Percentiles rank a stretch among this genome's conserved stretches.
phyloP scores from a whole-genome alignment of 2,888 invertebrate species.

The Hirtodrosophila confusa region DNA sequence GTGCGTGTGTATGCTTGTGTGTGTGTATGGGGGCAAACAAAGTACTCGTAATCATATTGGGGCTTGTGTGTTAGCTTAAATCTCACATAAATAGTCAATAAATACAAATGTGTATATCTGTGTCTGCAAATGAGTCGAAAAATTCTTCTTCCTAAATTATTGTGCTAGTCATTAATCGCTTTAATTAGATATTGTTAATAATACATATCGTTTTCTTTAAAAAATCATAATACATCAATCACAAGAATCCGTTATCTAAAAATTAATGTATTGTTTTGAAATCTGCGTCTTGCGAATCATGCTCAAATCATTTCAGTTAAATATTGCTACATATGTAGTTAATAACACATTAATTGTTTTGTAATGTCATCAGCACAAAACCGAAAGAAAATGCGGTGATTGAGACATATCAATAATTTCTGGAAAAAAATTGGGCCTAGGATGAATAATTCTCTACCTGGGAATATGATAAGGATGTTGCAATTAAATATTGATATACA shows the following conservation, averaged over 20 bases:
- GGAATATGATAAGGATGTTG: too few species aligned
- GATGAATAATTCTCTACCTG: too few species aligned
- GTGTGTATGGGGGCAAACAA: neutral
- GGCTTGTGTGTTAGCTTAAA: slow-evolving; percentile 15
- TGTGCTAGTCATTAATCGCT: slow-evolving; percentile 64
- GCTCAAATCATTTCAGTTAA: slow-evolving; percentile 1
- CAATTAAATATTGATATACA: too few species aligned
- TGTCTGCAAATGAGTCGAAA: slow-evolving; percentile 54
- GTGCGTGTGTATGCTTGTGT: neutral
- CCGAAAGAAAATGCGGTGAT: neutral
- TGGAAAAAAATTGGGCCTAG: too few species aligned
- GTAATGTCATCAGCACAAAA: slow-evolving; percentile 2
- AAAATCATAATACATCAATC: slow-evolving; percentile 30
- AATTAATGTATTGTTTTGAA: slow-evolving; percentile 1
- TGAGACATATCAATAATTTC: too few species aligned
- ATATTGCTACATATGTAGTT: slow-evolving; percentile 9
- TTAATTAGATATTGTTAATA: slow-evolving; percentile 33
- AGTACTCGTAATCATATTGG: slow-evolving; percentile 7
- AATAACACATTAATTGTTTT: slow-evolving; percentile 42
- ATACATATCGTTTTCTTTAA: neutral
- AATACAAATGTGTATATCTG: slow-evolving; percentile 13
- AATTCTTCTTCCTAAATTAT: slow-evolving; percentile 38
- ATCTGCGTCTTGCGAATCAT: slow-evolving; percentile 25
- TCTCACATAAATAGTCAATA: slow-evolving; percentile 45
- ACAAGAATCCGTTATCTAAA: slow-evolving; percentile 5